These are phyloP conservation scores for Apomyelois bistriatella DNA, from an alignment of 2,888 invertebrate genomes.

Conservation along the genomic window DNA sequence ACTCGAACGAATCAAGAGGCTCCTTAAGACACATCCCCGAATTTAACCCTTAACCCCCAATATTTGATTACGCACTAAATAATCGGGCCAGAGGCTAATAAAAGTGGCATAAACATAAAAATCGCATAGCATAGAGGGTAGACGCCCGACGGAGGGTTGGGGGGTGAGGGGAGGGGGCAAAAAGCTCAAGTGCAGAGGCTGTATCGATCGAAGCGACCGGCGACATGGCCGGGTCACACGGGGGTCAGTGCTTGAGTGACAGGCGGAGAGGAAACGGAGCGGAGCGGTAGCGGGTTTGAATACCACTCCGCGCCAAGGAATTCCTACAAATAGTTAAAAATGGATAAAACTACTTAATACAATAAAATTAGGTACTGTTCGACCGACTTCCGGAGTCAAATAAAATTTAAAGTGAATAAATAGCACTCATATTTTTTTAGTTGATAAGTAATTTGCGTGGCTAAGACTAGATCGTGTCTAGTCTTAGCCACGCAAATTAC, in stretches of 20 bases:
- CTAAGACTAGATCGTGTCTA: no score
- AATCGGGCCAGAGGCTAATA: conserved; percentile 33
- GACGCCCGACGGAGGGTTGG: conserved; percentile 26
- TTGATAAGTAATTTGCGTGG: no score
- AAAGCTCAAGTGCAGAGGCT: conserved; percentile 78
- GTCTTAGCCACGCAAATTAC: no score
- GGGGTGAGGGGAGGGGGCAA: conserved; percentile 43
- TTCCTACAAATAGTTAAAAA: no score
- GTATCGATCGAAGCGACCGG: conserved; percentile 68
- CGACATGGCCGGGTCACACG: conserved; percentile 76
- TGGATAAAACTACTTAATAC: no score
- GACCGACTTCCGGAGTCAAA: no score
- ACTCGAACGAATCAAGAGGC: no score
- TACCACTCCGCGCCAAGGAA: no score
- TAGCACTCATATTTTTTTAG: no score
- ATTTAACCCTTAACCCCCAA: conserved; percentile 7
- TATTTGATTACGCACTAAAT: conserved; percentile 32
- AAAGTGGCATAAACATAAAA: conserved; percentile 60
- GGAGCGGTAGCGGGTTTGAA: conserved; percentile 24
- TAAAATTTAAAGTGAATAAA: no score
- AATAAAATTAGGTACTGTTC: no score
- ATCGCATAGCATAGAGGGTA: conserved; percentile 46
- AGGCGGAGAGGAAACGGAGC: conserved; percentile 27
- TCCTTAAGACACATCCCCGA: no score
- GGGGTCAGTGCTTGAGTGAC: conserved; percentile 17